Percentiles rank a stretch among this genome's conserved stretches.
Conservation (phyloP, 2,113 vertebrate species). For the Odocoileus virginianus region DNA sequence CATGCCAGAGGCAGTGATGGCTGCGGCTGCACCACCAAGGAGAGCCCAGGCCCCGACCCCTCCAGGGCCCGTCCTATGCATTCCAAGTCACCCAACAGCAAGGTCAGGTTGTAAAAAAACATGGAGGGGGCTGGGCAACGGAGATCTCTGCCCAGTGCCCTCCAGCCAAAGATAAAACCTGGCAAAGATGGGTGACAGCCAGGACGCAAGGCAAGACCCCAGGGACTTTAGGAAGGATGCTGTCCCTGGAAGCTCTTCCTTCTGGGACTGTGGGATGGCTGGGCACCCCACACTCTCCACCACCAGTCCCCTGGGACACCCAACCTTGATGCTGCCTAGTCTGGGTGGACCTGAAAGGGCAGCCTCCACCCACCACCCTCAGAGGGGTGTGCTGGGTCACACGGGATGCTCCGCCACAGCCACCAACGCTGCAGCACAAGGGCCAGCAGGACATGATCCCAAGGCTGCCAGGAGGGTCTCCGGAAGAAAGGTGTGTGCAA, state of each 20-base stretch:
- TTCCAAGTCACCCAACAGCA: not conserved
- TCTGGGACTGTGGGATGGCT: not conserved
- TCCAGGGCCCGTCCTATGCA: not conserved
- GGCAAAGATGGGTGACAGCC: not conserved
- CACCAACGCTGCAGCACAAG: rapidly evolving
- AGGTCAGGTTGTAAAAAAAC: not conserved
- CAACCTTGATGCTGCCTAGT: too few relatives aligned
- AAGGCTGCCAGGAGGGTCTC: not conserved
- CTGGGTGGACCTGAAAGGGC: not conserved
- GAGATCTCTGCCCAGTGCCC: not conserved
- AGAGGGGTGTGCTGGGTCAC: not conserved
- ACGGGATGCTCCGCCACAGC: not conserved
- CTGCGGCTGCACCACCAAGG: not conserved
- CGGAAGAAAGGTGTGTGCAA: not conserved
- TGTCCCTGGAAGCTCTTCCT: not conserved
- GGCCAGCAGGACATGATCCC: not conserved
- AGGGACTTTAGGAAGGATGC: not conserved
- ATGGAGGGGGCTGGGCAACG: rapidly evolving
- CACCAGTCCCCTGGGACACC: not conserved
- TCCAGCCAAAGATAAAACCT: not conserved
- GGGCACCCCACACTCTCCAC: not conserved
- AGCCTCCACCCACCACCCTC: not conserved
- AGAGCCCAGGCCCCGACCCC: rapidly evolving
- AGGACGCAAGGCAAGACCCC: too few relatives aligned
- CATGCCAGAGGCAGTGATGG: rapidly evolving